Percentiles rank a stretch among this genome's conserved stretches.
These are phyloP conservation scores for Teinopalpus imperialis DNA, from an alignment of 2,888 invertebrate genomes.

Conservation along the genomic window DNA sequence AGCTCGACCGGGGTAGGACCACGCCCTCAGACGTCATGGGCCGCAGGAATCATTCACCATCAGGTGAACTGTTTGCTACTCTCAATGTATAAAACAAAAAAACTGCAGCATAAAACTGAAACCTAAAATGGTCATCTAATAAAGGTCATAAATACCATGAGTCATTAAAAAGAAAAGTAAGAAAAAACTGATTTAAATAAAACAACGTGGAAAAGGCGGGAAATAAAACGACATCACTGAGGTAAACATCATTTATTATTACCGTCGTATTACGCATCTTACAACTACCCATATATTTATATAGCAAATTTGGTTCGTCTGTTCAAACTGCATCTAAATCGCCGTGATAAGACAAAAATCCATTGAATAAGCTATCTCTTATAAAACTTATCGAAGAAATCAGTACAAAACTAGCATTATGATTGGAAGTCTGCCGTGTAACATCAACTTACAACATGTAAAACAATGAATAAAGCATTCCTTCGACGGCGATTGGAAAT, in stretches of 20 bases:
- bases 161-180: too few species aligned
- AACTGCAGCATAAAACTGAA: too few species aligned
- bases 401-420: slow-evolving; percentile 44
- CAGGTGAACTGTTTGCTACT: too few species aligned
- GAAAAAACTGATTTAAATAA: too few species aligned
- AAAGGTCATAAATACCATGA: too few species aligned
- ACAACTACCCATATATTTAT: slow-evolving; percentile 53
- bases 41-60: too few species aligned
- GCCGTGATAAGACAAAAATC: slow-evolving; percentile 33
- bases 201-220: too few species aligned
- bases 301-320: slow-evolving; percentile 68
- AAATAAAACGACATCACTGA: slow-evolving; percentile 41
- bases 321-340: slow-evolving; percentile 49
- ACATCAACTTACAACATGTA: slow-evolving; percentile 17
- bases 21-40: too few species aligned
- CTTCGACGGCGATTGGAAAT: slow-evolving; percentile 4
- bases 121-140: too few species aligned
- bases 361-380: slow-evolving; percentile 29
- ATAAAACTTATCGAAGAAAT: slow-evolving; percentile 42
- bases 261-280: slow-evolving; percentile 70
- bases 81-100: too few species aligned
- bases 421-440: slow-evolving; percentile 26
- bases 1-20: too few species aligned
- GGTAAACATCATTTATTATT: slow-evolving; percentile 75
- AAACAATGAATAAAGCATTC: slow-evolving; percentile 19